A percentile compares a stretch with the other conserved stretches of the same genome.
Conservation (phyloP, 2,888 invertebrate species). For the Ephialtes manifestator region DNA sequence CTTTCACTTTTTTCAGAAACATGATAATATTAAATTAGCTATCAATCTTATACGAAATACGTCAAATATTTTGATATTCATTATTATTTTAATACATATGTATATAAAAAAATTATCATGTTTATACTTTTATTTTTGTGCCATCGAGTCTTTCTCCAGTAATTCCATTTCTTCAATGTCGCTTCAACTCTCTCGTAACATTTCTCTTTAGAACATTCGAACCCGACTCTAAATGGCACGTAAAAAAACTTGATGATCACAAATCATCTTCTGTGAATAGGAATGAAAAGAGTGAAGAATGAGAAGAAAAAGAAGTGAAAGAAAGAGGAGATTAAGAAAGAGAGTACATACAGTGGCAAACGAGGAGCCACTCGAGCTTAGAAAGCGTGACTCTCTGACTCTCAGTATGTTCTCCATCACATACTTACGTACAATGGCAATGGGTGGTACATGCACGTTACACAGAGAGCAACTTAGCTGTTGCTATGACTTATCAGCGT, state of each 20-base stretch:
- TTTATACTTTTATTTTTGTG: too few species aligned
- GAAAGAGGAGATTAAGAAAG: slow-evolving; percentile 1
- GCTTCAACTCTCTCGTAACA: too few species aligned
- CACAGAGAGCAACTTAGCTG: slow-evolving; percentile 46
- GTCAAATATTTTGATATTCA: too few species aligned
- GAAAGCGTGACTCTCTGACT: slow-evolving; percentile 74
- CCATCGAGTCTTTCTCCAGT: too few species aligned
- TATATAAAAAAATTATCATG: too few species aligned
- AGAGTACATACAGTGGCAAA: slow-evolving; percentile 18
- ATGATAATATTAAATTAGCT: too few species aligned
- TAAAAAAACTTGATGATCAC: neutral
- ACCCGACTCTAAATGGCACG: neutral
- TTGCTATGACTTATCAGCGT: slow-evolving; percentile 69
- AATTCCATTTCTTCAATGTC: too few species aligned
- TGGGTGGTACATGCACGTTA: slow-evolving; percentile 13
- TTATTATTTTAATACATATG: too few species aligned
- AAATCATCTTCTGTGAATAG: neutral
- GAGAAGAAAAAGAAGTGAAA: neutral
- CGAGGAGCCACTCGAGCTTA: slow-evolving; percentile 62
- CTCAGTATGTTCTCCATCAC: slow-evolving; percentile 35
- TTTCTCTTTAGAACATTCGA: neutral
- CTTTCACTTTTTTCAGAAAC: too few species aligned
- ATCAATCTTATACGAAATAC: too few species aligned
- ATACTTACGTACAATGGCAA: slow-evolving; percentile 37
- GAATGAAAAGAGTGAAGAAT: slow-evolving; percentile 26